A percentile compares a stretch with the other conserved stretches of the same genome.
These are phyloP conservation scores for Argentina silus DNA, from an alignment of 2,797 vertebrate genomes.

Conservation along the genomic window DNA sequence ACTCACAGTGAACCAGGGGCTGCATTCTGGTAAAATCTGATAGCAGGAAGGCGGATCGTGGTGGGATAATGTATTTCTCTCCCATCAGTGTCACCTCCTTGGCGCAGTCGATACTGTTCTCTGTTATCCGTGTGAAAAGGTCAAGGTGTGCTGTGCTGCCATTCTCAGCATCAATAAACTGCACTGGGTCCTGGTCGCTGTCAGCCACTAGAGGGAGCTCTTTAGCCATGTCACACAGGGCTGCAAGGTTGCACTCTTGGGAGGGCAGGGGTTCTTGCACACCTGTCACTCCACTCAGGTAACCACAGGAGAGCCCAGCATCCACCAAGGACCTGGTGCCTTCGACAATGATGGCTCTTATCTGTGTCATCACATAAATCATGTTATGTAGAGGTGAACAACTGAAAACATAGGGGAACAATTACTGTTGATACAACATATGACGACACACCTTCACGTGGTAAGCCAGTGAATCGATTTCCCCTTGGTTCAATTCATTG, in stretches of 20 bases:
- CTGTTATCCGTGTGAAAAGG: conserved; percentile 80
- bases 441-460: conserved; percentile 80
- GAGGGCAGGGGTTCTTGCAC: conserved; percentile 41
- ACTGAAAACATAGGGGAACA: neutral
- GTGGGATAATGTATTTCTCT: conserved; percentile 88
- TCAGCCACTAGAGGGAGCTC: conserved; percentile 72
- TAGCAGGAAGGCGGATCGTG: conserved; percentile 86
- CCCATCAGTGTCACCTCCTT: conserved; percentile 83
- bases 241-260: conserved; percentile 79
- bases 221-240: conserved; percentile 93
- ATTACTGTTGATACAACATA: neutral
- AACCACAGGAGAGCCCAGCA: conserved; percentile 76
- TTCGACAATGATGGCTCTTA: conserved; percentile 82
- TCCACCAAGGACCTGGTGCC: conserved; percentile 82
- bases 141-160: conserved; percentile 72
- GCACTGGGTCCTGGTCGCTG: conserved; percentile 53
- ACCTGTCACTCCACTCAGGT: conserved; percentile 61
- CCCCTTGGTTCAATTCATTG: conserved; percentile 86
- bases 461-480: conserved; percentile 84
- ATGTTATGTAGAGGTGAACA: neutral
- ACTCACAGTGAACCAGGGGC: conserved; percentile 88
- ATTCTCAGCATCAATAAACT: conserved; percentile 58
- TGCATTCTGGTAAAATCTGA: conserved; percentile 89
- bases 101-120: conserved; percentile 75
- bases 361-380: conserved; percentile 67